Percentiles rank a stretch among this genome's conserved stretches.
phyloP scores from a whole-genome alignment of 1,140 invertebrate species.

The Leptinotarsa undecemlineata region DNA sequence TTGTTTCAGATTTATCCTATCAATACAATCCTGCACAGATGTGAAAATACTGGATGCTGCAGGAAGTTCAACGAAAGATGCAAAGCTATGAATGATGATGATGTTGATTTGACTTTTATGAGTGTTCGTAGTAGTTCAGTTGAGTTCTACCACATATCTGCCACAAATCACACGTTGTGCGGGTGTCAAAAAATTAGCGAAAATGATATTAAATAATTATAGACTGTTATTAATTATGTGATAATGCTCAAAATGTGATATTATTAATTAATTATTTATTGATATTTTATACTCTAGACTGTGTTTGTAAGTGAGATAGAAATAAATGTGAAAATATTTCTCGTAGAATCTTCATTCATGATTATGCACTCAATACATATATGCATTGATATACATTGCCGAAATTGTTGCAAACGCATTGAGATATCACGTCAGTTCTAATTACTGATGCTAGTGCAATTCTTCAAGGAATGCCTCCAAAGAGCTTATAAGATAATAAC shows the following conservation, averaged over 20 bases:
- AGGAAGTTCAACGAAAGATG: conserved; percentile 10
- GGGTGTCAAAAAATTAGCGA: background rate
- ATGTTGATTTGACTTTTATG: background rate
- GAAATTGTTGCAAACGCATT: too few species aligned
- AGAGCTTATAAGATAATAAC: too few species aligned
- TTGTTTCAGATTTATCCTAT: conserved; percentile 15
- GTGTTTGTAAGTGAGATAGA: too few species aligned
- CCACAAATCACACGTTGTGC: conserved; percentile 6
- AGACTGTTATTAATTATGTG: background rate
- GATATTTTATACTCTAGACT: background rate
- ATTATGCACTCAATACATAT: too few species aligned
- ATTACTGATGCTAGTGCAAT: too few species aligned
- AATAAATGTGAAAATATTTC: too few species aligned
- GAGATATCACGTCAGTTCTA: too few species aligned
- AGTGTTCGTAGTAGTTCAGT: background rate
- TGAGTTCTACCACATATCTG: background rate
- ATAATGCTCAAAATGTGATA: conserved; percentile 3
- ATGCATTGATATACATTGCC: too few species aligned
- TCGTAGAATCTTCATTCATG: too few species aligned
- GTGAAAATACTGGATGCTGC: conserved; percentile 11
- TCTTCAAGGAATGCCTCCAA: too few species aligned
- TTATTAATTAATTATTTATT: background rate
- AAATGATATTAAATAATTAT: background rate
- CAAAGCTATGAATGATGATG: background rate
- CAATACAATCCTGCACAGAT: conserved; percentile 20